phyloP scores from a whole-genome alignment of 2,888 invertebrate species.

The Rhagophthalmus giganteus region DNA sequence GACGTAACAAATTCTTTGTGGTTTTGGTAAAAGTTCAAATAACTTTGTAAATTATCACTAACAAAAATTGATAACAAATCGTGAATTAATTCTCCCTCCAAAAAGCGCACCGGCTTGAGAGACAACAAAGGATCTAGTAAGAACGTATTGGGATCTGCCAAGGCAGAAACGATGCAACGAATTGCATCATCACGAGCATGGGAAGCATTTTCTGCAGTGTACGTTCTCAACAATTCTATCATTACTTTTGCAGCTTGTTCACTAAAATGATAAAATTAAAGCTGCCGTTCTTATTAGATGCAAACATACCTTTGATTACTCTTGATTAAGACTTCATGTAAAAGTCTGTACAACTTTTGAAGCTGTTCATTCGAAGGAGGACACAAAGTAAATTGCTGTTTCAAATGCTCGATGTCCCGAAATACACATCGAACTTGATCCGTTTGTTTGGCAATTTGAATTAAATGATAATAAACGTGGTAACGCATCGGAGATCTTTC shows the following conservation, averaged over 20 bases:
- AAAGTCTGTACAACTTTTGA: conserved; percentile 84
- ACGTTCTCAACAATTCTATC: conserved; percentile 94
- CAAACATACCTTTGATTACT: conserved; percentile 75
- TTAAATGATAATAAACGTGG: conserved; percentile 89
- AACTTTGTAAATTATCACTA: conserved; percentile 89
- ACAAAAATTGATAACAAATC: conserved; percentile 94
- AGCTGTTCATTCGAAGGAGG: conserved; percentile 86
- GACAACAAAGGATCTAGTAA: conserved; percentile 91
- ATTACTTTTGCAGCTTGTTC: conserved; percentile 94
- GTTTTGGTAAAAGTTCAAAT: conserved; percentile 87
- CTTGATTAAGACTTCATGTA: conserved; percentile 86
- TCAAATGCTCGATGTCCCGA: conserved; percentile 80
- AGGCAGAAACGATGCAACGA: conserved; percentile 91
- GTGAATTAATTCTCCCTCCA: conserved; percentile 94
- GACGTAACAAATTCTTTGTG: conserved; percentile 89
- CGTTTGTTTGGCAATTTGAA: conserved; percentile 85
- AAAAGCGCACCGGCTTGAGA: conserved; percentile 90
- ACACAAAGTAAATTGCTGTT: conserved; percentile 76
- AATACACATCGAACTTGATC: conserved; percentile 85
- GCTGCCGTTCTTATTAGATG: background rate
- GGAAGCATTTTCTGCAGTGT: conserved; percentile 95
- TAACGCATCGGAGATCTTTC: conserved; percentile 83
- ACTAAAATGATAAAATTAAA: conserved; percentile 56
- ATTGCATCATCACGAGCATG: conserved; percentile 96
- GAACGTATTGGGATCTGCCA: conserved; percentile 94